Conservation (phyloP, 2,113 vertebrate species). For the Macquaria ambigua region DNA sequence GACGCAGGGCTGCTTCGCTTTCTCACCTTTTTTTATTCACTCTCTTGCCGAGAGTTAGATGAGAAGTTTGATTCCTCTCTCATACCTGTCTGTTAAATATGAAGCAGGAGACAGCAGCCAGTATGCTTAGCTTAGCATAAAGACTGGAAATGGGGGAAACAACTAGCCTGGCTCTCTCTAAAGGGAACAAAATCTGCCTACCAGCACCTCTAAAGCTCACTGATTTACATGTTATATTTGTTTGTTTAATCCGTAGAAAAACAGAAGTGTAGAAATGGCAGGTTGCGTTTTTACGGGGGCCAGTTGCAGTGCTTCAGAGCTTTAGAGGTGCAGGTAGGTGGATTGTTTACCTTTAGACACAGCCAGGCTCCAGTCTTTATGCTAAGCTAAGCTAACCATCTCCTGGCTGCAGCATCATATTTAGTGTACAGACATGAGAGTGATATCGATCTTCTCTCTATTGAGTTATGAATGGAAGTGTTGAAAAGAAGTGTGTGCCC, state of each 20-base stretch:
- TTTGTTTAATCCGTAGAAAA: neutral
- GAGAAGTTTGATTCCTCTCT: neutral
- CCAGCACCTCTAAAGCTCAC: neutral
- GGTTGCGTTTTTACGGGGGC: no score
- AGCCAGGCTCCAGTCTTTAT: neutral
- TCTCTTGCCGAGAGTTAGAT: neutral
- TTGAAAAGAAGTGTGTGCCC: no score
- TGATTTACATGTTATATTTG: neutral
- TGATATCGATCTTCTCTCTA: neutral
- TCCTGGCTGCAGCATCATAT: neutral
- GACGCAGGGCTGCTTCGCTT: neutral
- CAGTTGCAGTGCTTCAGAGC: neutral
- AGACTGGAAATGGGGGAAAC: neutral
- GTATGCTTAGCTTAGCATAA: constrained; percentile 2
- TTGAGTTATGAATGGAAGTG: no score
- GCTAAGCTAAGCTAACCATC: neutral
- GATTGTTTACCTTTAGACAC: neutral
- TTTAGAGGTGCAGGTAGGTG: neutral
- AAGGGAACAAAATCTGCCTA: neutral
- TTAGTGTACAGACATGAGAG: neutral
- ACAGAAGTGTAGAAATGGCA: no score
- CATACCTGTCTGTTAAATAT: neutral
- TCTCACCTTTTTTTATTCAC: neutral
- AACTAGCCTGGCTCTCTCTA: no score
- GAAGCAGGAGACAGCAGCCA: neutral